Percentiles rank a stretch among this genome's conserved stretches.
phyloP scores from a whole-genome alignment of 2,797 vertebrate genomes.

The Gymnoscopelus microlampas region DNA sequence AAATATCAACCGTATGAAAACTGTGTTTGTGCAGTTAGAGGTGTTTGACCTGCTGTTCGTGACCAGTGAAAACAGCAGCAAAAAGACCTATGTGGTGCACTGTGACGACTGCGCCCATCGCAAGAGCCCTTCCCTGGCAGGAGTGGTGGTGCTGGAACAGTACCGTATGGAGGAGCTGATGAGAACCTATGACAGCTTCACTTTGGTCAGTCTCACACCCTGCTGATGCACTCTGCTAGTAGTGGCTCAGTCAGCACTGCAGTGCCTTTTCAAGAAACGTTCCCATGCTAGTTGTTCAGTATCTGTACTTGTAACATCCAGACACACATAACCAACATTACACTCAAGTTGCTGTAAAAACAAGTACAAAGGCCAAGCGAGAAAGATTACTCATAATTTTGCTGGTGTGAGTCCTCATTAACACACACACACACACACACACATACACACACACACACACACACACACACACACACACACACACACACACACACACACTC shows the following conservation, averaged over 20 bases:
- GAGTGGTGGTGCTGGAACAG: slow-evolving; percentile 85
- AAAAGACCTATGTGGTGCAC: slow-evolving; percentile 86
- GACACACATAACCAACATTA: no score
- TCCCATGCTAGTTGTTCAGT: no score
- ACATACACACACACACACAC: no score
- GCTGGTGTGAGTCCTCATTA: no score
- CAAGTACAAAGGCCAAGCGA: no score
- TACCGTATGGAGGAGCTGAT: slow-evolving; percentile 85
- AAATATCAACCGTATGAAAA: neutral
- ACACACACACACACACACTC: no score
- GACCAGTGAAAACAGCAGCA: slow-evolving; percentile 83
- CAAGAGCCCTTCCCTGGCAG: slow-evolving; percentile 68
- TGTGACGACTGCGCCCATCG: slow-evolving; percentile 84
- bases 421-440: no score
- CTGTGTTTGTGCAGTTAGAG: slow-evolving; percentile 76
- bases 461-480: no score
- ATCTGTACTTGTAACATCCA: no score
- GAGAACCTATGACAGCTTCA: slow-evolving; percentile 88
- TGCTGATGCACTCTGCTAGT: neutral
- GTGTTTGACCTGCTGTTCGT: slow-evolving; percentile 88
- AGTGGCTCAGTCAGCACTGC: neutral
- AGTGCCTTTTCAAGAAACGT: neutral
- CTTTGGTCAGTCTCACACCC: slow-evolving; percentile 81
- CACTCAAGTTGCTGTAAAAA: no score
- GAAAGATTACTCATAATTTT: no score